Base-by-base conservation (phyloP, 2,888 invertebrate genomes). In the Parelbella ahira region DNA sequence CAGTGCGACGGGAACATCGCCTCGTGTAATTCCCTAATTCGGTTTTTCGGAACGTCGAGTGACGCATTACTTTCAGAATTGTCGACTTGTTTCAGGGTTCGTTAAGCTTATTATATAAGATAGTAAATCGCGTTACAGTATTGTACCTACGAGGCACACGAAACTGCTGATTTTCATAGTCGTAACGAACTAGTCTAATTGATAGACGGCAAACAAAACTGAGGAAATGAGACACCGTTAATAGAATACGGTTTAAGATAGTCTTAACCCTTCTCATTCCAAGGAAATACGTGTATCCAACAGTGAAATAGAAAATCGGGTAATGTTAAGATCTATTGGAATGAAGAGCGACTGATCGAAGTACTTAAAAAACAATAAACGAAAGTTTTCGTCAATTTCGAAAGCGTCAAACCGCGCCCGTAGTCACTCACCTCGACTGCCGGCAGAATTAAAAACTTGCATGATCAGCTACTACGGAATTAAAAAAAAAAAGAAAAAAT, bases 41-140 rank as follows among this genome's bases (percentile, higher is more conserved):
- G 66, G 77, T 81, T 84, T 82, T 82, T 82, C 73, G 70, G 74
- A 68, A 70, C 75, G 68, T 68, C 69, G 69, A 75, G 70, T 70
- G 79, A 70, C 67, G 72, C 63, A 69, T 63, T 56, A 58, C 58
- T 64, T 60, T 58, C 51, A 48, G 57, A 63, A 54, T 59, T 61
- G 60, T 58, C 51, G 51, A 42, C 60, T 51, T 48, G 45, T 44
- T 39, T 48, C 45, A 44, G 50, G 48, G 50, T 41, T 48, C 50
- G 45, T 41, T 48, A 42, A 34, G 34, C 42, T 42, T 34, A 34
- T 42, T 41, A 41, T 34, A 41, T 33, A 41, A 34, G 33, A 41
- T 34, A 41, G 33, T 41, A 28, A 41, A 41, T 34, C 41, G 21
- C 4, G 19, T 41, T 34, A 27, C 33, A 8, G 39, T 18, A 24